phyloP scores from a whole-genome alignment of 2,797 vertebrate genomes.

The Betta splendens region DNA sequence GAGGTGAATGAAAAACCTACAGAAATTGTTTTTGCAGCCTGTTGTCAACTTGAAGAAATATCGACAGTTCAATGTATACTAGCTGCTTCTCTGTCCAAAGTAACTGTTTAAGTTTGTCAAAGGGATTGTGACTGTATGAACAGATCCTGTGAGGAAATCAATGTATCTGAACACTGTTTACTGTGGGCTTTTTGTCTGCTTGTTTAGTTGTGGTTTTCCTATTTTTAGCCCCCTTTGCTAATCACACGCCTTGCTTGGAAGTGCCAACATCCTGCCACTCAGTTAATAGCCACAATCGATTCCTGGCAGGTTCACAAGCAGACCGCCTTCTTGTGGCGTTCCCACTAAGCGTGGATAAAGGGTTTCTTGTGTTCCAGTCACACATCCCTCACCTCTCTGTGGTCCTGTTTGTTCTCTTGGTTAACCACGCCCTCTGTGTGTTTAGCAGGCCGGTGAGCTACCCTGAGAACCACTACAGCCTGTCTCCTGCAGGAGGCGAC shows the following conservation, averaged over 20 bases:
- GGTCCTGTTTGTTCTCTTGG: slow-evolving; percentile 2
- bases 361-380: neutral
- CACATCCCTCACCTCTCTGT: slow-evolving; percentile 5
- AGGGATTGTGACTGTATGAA: neutral
- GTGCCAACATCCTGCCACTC: neutral
- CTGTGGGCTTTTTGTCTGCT: too few species aligned
- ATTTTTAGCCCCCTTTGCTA: slow-evolving; percentile 4
- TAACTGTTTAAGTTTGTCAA: neutral
- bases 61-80: neutral
- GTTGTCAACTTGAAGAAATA: neutral
- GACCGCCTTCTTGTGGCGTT: neutral
- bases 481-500: slow-evolving; percentile 84
- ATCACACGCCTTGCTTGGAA: neutral
- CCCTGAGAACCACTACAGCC: slow-evolving; percentile 89
- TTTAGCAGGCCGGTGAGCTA: slow-evolving; percentile 89
- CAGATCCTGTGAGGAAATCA: too few species aligned
- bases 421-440: slow-evolving; percentile 11
- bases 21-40: too few species aligned
- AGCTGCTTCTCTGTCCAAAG: neutral
- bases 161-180: neutral
- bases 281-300: neutral
- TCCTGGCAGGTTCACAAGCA: neutral
- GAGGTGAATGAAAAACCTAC: too few species aligned
- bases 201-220: neutral
- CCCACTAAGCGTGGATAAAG: slow-evolving; percentile 3